Evolutionary conservation across 1,140 invertebrate species (phyloP).

Genomic region (Tenebrio molitor): DNA sequence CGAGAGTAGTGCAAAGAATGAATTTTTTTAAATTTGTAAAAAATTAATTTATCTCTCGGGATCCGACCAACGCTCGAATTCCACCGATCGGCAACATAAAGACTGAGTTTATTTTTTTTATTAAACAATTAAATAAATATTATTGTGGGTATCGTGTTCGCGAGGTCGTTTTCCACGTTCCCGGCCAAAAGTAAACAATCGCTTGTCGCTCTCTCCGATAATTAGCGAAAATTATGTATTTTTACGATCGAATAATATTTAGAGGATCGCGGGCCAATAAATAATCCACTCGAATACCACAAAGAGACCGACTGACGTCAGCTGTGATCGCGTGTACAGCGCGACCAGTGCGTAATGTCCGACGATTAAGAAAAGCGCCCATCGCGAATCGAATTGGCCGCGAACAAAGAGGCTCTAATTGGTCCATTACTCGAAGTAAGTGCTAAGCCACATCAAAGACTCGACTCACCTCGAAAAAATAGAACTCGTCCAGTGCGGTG

Average conservation of each 20-base stretch:
- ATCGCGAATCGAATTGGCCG: no score
- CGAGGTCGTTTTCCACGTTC: neutral
- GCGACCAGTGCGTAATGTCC: no score
- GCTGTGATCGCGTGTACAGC: no score
- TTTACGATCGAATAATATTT: slow-evolving; percentile 8
- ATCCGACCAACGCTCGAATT: no score
- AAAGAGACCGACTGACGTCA: neutral
- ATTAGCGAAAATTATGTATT: slow-evolving; percentile 11
- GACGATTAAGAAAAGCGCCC: no score
- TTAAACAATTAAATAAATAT: slow-evolving; percentile 12
- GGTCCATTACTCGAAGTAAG: slow-evolving; percentile 1
- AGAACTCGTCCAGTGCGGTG: neutral
- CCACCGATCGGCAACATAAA: no score
- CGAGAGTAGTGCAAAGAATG: no score
- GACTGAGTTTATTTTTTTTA: neutral
- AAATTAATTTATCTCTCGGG: no score
- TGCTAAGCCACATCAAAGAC: slow-evolving; percentile 1
- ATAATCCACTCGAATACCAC: neutral
- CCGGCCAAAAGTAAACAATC: neutral
- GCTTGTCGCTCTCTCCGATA: neutral
- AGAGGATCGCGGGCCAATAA: neutral
- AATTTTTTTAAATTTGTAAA: no score
- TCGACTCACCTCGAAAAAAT: slow-evolving; percentile 13
- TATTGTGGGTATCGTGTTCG: neutral
- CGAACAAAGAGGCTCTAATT: neutral